These are phyloP conservation scores for Latrodectus elegans DNA, from an alignment of 2,888 invertebrate species.

Conservation along the genomic window DNA sequence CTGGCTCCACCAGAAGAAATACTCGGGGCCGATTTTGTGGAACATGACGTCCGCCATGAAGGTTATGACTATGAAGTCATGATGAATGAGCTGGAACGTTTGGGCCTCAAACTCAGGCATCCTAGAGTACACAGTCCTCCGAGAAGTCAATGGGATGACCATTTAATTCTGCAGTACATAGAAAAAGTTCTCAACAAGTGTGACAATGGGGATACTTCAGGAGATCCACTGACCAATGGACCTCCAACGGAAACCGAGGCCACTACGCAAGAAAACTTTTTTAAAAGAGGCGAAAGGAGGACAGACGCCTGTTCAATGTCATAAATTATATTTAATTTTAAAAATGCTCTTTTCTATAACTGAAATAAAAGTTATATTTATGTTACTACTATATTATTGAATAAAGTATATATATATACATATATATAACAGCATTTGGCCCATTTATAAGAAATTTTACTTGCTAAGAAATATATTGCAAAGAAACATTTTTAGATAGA, in stretches of 20 bases:
- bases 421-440: no score
- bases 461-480: no score
- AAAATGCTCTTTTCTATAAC: no score
- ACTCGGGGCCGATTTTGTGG: constrained; percentile 86
- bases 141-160: constrained; percentile 61
- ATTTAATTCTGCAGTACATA: constrained; percentile 52
- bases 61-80: constrained; percentile 66
- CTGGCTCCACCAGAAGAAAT: constrained; percentile 90
- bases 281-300: constrained; percentile 19
- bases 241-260: background rate
- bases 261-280: constrained; percentile 29
- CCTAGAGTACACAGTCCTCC: constrained; percentile 35
- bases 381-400: no score
- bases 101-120: constrained; percentile 48
- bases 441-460: no score
- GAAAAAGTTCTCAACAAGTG: constrained; percentile 56
- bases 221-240: constrained; percentile 3
- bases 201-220: constrained; percentile 18
- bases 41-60: constrained; percentile 68
- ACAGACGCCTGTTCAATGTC: constrained; percentile 35
- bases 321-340: background rate
- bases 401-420: no score
- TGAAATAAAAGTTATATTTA: no score
- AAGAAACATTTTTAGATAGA: no score
- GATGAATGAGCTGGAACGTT: constrained; percentile 51